These are phyloP conservation scores for Agrochola circellaris DNA, from an alignment of 2,888 invertebrate species.

Conservation along the genomic window DNA sequence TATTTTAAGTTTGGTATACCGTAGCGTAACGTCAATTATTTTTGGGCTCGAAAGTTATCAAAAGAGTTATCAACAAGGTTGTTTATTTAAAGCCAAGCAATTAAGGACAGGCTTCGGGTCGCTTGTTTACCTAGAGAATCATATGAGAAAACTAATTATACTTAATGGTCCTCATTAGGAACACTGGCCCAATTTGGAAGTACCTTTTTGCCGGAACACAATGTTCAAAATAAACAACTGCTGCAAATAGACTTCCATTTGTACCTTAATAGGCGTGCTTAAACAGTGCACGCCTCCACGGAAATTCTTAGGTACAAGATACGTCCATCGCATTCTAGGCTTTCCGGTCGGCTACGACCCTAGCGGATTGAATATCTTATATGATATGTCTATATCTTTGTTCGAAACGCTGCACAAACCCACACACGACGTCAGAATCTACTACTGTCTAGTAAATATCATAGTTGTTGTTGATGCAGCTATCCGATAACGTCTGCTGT, in stretches of 20 bases:
- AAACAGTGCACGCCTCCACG: neutral
- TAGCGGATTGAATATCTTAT: neutral
- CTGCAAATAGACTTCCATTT: no score
- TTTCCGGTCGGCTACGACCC: neutral
- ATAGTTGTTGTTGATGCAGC: no score
- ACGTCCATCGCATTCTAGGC: neutral
- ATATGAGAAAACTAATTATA: conserved; percentile 21
- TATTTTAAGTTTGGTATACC: conserved; percentile 1
- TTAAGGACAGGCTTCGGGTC: conserved; percentile 3
- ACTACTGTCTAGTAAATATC: no score
- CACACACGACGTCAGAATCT: no score
- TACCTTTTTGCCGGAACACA: no score
- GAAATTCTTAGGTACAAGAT: neutral
- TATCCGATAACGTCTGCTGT: no score
- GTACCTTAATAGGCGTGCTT: neutral
- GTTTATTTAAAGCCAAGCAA: conserved; percentile 22
- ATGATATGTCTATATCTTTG: no score
- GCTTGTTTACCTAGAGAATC: conserved; percentile 12
- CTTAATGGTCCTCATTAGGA: neutral
- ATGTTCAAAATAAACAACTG: no score
- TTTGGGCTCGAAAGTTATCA: neutral
- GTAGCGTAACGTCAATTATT: neutral
- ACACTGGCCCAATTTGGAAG: no score
- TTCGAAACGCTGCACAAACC: neutral
- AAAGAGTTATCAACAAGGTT: conserved; percentile 22